phyloP scores from a whole-genome alignment of 2,797 vertebrate species.

The Enteromius argenteus region DNA sequence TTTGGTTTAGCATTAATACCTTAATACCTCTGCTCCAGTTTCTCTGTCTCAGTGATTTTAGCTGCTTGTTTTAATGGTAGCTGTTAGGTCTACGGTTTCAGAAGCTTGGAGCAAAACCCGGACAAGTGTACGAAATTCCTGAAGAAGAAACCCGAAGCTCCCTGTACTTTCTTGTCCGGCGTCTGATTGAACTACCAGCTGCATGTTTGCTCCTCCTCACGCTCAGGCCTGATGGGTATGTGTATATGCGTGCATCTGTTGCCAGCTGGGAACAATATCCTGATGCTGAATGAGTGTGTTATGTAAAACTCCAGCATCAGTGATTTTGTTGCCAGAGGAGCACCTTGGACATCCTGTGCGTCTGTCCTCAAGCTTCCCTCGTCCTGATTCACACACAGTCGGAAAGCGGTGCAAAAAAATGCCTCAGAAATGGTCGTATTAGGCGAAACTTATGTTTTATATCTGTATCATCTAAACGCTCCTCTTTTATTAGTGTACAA shows the following conservation, averaged over 20 bases:
- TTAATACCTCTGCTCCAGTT: background rate
- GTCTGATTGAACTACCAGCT: slow-evolving; percentile 68
- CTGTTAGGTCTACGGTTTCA: slow-evolving; percentile 3
- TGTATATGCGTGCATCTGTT: slow-evolving; percentile 50
- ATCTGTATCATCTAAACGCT: background rate
- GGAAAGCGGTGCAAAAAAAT: background rate
- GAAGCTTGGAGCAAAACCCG: slow-evolving; percentile 14
- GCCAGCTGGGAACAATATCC: slow-evolving; percentile 86
- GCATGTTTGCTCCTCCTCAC: slow-evolving; percentile 3
- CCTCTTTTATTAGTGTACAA: background rate
- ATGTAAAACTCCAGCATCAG: slow-evolving; percentile 92
- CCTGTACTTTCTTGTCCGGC: slow-evolving; percentile 38
- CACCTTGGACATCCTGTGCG: slow-evolving; percentile 58
- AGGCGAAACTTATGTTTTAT: background rate
- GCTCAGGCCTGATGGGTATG: slow-evolving; percentile 28
- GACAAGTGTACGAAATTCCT: slow-evolving; percentile 9
- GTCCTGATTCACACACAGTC: background rate
- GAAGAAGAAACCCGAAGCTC: slow-evolving; percentile 42
- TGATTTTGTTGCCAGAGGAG: slow-evolving; percentile 92
- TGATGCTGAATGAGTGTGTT: slow-evolving; percentile 88
- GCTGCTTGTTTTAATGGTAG: slow-evolving; percentile 1
- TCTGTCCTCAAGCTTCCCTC: background rate
- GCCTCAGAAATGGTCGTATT: background rate
- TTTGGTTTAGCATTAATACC: background rate
- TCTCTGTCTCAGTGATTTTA: background rate